phyloP scores from a whole-genome alignment of 2,113 vertebrate species.

The Malurus cyaneus region DNA sequence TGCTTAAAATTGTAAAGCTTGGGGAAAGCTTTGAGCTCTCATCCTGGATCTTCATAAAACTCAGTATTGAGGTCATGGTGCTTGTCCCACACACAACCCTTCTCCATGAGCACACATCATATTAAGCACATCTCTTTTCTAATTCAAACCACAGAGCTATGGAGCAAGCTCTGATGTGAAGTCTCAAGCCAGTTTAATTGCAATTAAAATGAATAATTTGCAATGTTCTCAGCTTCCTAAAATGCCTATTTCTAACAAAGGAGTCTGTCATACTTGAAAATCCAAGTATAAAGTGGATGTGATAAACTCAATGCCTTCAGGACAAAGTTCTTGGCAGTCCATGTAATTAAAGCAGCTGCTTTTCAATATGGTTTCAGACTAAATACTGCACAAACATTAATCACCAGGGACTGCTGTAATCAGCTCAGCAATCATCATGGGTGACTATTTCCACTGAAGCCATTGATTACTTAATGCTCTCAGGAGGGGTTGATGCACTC shows the following conservation, averaged over 20 bases:
- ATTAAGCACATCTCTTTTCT: background rate
- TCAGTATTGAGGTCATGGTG: background rate
- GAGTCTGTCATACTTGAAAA: conserved; percentile 22
- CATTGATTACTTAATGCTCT: background rate
- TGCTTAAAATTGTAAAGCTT: background rate
- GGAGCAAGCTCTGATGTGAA: background rate
- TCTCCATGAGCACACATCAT: background rate
- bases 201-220: background rate
- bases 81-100: background rate
- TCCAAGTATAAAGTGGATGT: conserved; percentile 32
- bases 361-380: conserved; percentile 52
- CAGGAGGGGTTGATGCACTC: background rate
- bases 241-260: conserved; percentile 30
- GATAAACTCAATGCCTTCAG: conserved; percentile 46
- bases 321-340: conserved; percentile 32
- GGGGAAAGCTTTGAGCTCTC: background rate
- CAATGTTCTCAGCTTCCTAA: conserved; percentile 6
- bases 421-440: background rate
- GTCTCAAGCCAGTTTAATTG: background rate
- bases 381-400: conserved; percentile 53
- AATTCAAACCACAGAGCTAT: background rate
- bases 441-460: conserved; percentile 7
- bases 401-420: conserved; percentile 46
- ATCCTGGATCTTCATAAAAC: background rate
- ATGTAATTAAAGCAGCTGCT: conserved; percentile 55